Evolutionary conservation across 2,797 vertebrate genomes (phyloP).

Genomic region (Acanthiza pusilla): DNA sequence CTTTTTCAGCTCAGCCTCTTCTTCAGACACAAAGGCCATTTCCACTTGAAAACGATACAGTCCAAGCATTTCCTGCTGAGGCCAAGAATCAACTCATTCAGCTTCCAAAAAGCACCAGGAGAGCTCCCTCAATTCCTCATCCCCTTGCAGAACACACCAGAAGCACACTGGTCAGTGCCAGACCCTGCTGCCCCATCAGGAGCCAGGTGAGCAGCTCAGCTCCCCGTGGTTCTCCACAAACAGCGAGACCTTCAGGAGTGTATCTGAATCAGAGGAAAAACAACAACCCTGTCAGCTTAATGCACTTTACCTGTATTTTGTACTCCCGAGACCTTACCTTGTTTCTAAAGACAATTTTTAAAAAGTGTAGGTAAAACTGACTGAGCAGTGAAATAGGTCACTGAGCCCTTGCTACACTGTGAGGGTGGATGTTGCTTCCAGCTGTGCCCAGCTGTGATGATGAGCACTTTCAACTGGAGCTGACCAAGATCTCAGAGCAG

Average conservation of each 20-base stretch:
- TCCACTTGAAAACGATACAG: neutral
- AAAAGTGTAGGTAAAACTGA: accelerated
- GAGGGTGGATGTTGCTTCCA: accelerated
- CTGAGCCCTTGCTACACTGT: accelerated
- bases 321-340: no score
- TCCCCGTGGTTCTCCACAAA: constrained; percentile 65
- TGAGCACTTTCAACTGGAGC: accelerated
- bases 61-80: neutral
- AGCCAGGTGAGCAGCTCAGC: neutral
- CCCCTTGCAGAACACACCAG: neutral
- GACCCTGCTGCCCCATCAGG: neutral
- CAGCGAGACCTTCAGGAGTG: constrained; percentile 64
- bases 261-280: constrained; percentile 57
- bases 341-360: neutral
- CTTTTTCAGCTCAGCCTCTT: neutral
- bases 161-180: no score
- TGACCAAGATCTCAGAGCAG: neutral
- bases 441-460: accelerated
- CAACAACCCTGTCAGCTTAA: neutral
- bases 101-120: neutral
- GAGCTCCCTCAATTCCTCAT: neutral
- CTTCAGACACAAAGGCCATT: neutral
- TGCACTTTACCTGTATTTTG: accelerated
- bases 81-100: neutral
- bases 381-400: accelerated